Evolutionary conservation across 2,113 vertebrate genomes (phyloP).

Genomic region (Myanophis thanlyinensis): DNA sequence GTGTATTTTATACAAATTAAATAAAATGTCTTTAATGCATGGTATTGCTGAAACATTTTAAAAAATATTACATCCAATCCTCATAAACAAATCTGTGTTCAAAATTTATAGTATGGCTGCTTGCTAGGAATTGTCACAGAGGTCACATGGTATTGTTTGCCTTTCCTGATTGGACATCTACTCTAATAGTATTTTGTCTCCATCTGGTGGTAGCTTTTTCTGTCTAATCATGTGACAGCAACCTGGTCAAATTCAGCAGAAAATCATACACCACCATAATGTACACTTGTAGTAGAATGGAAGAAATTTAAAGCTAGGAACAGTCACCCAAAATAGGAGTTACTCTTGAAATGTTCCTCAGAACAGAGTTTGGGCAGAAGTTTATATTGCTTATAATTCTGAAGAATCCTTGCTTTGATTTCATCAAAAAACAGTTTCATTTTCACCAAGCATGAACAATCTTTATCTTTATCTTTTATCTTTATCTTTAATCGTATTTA

Average conservation of each 20-base stretch:
- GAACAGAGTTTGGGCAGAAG: neutral
- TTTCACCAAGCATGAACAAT: neutral
- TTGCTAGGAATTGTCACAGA: neutral
- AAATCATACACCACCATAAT: neutral
- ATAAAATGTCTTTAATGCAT: neutral
- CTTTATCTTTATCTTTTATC: no score
- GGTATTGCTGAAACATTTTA: neutral
- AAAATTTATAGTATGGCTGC: neutral
- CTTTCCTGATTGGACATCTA: neutral
- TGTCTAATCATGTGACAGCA: neutral
- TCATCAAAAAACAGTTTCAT: neutral
- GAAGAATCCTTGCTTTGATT: neutral
- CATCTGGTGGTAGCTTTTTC: neutral
- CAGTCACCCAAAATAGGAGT: neutral
- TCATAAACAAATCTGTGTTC: neutral
- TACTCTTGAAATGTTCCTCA: neutral
- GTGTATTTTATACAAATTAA: neutral
- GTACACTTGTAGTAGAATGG: neutral
- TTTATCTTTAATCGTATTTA: no score
- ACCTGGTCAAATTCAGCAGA: neutral
- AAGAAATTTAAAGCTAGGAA: neutral
- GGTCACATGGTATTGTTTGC: neutral
- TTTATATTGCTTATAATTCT: neutral
- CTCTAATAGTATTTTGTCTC: neutral
- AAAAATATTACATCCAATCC: neutral